Evolutionary conservation across 1,140 invertebrate genomes (phyloP).

Genomic region (Calliphora vicina): DNA sequence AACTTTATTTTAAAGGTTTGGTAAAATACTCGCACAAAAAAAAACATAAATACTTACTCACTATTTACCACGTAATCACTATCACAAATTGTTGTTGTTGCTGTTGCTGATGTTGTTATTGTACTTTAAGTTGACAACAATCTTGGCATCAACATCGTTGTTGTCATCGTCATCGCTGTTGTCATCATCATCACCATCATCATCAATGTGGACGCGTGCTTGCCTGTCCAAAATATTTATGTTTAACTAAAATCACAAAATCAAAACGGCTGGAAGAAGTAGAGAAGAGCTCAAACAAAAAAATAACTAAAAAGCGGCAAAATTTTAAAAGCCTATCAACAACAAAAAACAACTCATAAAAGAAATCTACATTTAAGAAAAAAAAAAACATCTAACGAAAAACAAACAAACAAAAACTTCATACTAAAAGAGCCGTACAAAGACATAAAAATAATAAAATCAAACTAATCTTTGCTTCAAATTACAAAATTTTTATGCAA

Average conservation of each 20-base stretch:
- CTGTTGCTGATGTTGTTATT: not conserved
- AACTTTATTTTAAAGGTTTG: not conserved
- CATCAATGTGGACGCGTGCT: not conserved
- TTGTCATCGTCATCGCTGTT: not conserved
- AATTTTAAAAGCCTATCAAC: not conserved
- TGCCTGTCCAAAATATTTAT: not conserved
- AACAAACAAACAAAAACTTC: not conserved
- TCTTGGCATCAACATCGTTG: not conserved
- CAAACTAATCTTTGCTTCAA: not conserved
- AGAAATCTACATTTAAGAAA: not conserved
- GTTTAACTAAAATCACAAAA: not conserved
- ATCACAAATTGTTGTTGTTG: not conserved
- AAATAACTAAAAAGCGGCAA: not conserved
- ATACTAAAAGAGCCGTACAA: not conserved
- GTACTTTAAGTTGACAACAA: not conserved
- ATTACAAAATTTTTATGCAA: not conserved
- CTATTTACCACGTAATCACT: constrained; percentile 3
- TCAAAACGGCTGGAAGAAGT: not conserved
- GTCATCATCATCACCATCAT: not conserved
- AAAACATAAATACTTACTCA: not conserved
- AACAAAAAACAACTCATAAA: not conserved
- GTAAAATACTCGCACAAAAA: not conserved
- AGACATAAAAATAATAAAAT: not conserved
- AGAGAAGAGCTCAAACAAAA: no score
- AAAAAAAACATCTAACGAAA: not conserved